These are phyloP conservation scores for Orchestes rusci DNA, from an alignment of 2,888 invertebrate genomes.

Conservation along the genomic window DNA sequence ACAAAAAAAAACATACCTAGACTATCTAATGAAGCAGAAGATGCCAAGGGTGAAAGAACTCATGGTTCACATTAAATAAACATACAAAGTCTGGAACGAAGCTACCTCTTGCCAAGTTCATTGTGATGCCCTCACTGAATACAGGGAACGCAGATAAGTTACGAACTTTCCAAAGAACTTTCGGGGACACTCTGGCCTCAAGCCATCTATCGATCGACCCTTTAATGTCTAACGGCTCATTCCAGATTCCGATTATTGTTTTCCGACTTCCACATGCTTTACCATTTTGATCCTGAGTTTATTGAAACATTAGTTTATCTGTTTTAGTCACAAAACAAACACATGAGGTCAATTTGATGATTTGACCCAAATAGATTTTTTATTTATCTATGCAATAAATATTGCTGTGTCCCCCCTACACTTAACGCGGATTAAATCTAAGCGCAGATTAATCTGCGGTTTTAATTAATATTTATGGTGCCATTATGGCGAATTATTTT, in stretches of 20 bases:
- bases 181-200: slow-evolving; percentile 21
- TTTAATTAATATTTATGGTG: slow-evolving; percentile 24
- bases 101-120: slow-evolving; percentile 16
- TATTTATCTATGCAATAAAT: no score
- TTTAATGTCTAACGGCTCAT: slow-evolving; percentile 11
- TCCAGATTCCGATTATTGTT: slow-evolving; percentile 14
- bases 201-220: slow-evolving; percentile 21
- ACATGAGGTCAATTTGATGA: no score
- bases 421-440: slow-evolving; percentile 18
- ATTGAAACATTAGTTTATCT: no score
- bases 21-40: no score
- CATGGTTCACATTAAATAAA: no score
- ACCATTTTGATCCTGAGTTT: no score
- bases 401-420: slow-evolving; percentile 6
- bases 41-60: no score
- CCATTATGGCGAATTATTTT: slow-evolving; percentile 23
- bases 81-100: slow-evolving; percentile 11
- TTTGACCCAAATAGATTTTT: no score
- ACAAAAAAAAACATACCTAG: no score
- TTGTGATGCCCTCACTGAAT: slow-evolving; percentile 20
- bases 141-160: slow-evolving; percentile 20
- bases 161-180: slow-evolving; percentile 20
- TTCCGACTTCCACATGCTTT: no score
- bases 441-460: slow-evolving; percentile 23
- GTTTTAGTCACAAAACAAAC: no score